Percentiles rank a stretch among this genome's conserved stretches.
Conservation (phyloP, 2,113 vertebrate genomes). For the Lepus europaeus region DNA sequence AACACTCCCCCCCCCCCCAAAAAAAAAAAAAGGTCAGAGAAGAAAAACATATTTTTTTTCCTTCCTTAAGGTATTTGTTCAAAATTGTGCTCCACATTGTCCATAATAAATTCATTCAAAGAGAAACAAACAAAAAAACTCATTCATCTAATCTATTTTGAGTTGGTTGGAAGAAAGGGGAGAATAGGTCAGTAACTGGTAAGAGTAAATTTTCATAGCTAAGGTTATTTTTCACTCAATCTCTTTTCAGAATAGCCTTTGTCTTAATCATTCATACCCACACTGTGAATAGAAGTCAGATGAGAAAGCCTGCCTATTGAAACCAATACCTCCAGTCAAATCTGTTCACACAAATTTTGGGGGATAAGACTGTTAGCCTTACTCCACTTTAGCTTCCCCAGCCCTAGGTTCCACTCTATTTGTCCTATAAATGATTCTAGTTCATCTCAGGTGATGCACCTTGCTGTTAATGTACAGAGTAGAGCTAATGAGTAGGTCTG, state of each 20-base stretch:
- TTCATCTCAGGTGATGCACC: background rate
- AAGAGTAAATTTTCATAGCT: background rate
- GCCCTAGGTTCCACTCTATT: background rate
- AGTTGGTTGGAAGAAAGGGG: background rate
- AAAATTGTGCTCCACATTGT: background rate
- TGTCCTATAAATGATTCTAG: background rate
- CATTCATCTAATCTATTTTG: background rate
- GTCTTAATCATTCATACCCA: background rate
- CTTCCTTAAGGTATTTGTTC: background rate
- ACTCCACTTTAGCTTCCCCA: constrained; percentile 13
- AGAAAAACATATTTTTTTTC: background rate
- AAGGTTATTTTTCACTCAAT: background rate
- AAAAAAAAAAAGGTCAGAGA: background rate
- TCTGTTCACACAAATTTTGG: constrained; percentile 33
- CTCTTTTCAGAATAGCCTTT: background rate
- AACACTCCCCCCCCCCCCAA: background rate
- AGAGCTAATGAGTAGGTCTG: background rate
- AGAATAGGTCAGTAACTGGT: background rate
- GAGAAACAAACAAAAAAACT: background rate
- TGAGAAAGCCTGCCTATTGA: background rate
- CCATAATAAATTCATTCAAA: constrained; percentile 10
- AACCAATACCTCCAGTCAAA: constrained; percentile 57
- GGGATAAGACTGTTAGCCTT: constrained; percentile 6
- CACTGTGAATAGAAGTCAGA: background rate
- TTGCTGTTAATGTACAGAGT: background rate